phyloP scores from a whole-genome alignment of 2,888 invertebrate species.

The Phymatocera aterrima region DNA sequence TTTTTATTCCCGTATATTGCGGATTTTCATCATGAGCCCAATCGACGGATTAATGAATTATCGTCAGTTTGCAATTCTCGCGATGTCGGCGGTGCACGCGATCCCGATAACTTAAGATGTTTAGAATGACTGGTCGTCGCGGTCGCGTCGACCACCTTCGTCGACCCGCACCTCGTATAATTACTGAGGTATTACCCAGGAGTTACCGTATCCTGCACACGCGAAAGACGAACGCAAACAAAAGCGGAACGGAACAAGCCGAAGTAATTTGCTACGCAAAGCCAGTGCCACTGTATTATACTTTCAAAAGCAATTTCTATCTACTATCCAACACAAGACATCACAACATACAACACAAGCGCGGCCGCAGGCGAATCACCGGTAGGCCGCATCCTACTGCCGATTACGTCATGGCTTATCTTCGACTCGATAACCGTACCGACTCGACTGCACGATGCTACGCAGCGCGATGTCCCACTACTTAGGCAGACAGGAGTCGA shows the following conservation, averaged over 20 bases:
- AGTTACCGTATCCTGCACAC: slow-evolving; percentile 7
- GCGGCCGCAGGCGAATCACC: slow-evolving; percentile 2
- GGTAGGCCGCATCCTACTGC: slow-evolving; percentile 31
- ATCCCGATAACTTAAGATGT: not conserved
- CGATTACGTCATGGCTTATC: slow-evolving; percentile 37
- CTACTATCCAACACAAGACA: too few species aligned
- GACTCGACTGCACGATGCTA: not conserved
- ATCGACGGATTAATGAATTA: not conserved
- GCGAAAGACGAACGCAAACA: slow-evolving; percentile 13
- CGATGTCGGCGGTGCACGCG: not conserved
- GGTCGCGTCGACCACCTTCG: too few species aligned
- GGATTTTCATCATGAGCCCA: too few species aligned
- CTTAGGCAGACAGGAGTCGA: slow-evolving; percentile 3
- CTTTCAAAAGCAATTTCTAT: not conserved
- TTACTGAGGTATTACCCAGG: slow-evolving; percentile 10
- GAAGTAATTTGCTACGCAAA: slow-evolving; percentile 32
- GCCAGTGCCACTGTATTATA: not conserved
- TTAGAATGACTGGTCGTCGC: not conserved
- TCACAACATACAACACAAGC: not conserved
- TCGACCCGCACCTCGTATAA: slow-evolving; percentile 13
- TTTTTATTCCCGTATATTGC: too few species aligned
- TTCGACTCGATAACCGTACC: slow-evolving; percentile 3
- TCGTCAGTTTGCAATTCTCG: not conserved
- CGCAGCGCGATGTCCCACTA: too few species aligned
- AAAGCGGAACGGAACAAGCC: slow-evolving; percentile 29